Base-by-base conservation (phyloP, 1,140 invertebrate genomes). In the Pemphigus obesinymphae region DNA sequence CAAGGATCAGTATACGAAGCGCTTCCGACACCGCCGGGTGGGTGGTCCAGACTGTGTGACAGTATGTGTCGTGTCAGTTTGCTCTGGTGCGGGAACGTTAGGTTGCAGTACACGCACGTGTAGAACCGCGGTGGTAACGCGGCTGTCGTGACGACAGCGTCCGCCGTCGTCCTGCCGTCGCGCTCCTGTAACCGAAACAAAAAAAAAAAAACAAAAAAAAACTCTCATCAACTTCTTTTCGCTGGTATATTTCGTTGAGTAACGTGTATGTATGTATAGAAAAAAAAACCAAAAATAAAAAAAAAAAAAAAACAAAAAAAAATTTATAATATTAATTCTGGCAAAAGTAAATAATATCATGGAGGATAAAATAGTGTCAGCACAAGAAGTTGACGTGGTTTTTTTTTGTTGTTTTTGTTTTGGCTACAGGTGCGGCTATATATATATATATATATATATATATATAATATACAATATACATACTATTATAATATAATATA, bases 361-460 rank as follows among this genome's bases (percentile, higher is more conserved):
- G 31, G 70, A 55, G 40, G 29, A 78, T 37, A 58, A 55, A 40
- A 82, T 40, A 87, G 86, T 87, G 86, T 85, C 88, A 82, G 87
- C 87, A 89, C 93, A 93, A 95, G 94, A 95, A 95, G 94, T 95
- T 95, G 94, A 95, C 93, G 93, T 92, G 95, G 93, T 94, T 94
- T 94, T 82, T 93, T 94, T 93, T 93, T 80, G 23, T 63, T 45
- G 23, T 80, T 63, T 80, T 76, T 63, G 48, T 55, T 80, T 61
- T 61, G 75, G 75, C 34, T 80, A 80, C 75, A 80, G 73, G 73
- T 26, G 37, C 75, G 37, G 55, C 75, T 50, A 17, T 8, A 8
- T 23, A 31, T 48, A 50, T n/a, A 73, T 17, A 26, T 20, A 48
- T 5, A 29, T 20, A 63, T 15, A 15, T 26, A 43, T 68, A 23